Base-by-base conservation (phyloP, 2,113 vertebrate species). In the Acrocephalus arundinaceus region DNA sequence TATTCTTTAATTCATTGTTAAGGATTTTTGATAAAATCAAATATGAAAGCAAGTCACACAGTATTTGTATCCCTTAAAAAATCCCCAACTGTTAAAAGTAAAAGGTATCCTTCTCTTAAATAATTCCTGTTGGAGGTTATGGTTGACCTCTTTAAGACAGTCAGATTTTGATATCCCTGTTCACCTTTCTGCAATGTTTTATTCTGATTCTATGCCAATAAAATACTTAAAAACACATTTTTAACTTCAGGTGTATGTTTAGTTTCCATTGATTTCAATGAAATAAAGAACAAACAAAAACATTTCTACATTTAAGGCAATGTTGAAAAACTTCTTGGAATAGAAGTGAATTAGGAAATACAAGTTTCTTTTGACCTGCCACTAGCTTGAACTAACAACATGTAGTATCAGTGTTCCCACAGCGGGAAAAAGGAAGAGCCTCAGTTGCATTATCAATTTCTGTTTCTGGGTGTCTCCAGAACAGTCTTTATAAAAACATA, bases 381-480 rank as follows among this genome's bases (percentile, higher is more conserved):
- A 6, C 49, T 87, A 71, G 15, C 37, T 37, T 84, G 43, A 86
- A 17, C 28, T 41, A 72, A 71, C 35, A 86, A 54, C n/a, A 71
- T 85, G 21, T 17, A 21, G 5, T 61, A 94, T 87, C 62, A 58
- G 62, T n/a, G 41, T 72, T 51, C 54, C 45, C 70, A 63, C 35
- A 87, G 54, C 52, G 87, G 33, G 23, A 72, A 80, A 62, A 72
- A 15, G 41, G 52, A 78, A 84, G 13, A 85, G 18, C 15, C 89
- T 82, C 92, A 70, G 75, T 90, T 96, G 81, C 54, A 46, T 27
- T 89, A 93, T 87, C 85, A 73, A 39, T 58, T 92, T 91, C 43
- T 95, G 74, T 49, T 87, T 75, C 54, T 70, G 62, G 45, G 76
- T 63, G 63, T 58, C 48, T 73, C n/a, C 58, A 65, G n/a, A 87